Evolutionary conservation across 2,888 invertebrate genomes (phyloP).

Genomic region (Scrobipalpa atriplicella): DNA sequence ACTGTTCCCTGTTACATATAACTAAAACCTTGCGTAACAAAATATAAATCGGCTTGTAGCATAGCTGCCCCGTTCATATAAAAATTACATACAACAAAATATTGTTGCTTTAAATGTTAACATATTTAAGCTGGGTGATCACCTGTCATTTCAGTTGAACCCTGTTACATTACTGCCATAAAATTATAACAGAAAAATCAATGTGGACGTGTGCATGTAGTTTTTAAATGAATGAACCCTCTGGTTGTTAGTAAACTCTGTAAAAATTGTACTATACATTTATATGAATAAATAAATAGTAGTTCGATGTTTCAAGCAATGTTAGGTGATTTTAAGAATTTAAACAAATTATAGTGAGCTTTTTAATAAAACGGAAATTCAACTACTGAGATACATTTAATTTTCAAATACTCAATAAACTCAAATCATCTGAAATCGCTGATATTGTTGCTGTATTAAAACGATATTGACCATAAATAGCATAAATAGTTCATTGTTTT

Average conservation of each 20-base stretch:
- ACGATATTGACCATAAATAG: too few species aligned
- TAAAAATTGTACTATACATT: conserved; percentile 51
- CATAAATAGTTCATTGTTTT: too few species aligned
- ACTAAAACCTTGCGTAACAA: conserved; percentile 25
- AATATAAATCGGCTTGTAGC: conserved; percentile 45
- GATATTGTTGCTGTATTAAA: too few species aligned
- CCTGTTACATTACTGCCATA: background rate
- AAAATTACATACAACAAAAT: conserved; percentile 1
- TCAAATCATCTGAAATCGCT: too few species aligned
- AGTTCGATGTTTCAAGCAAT: conserved; percentile 64
- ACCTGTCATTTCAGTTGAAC: background rate
- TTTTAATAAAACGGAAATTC: conserved; percentile 50
- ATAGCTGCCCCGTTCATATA: conserved; percentile 38
- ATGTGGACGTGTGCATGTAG: background rate
- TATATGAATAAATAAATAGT: conserved; percentile 40
- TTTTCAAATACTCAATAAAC: too few species aligned
- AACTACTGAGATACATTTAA: conserved; percentile 41
- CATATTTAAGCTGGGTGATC: background rate
- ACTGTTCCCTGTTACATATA: conserved; percentile 40
- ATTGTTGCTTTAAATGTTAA: background rate
- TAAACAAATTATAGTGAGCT: conserved; percentile 51
- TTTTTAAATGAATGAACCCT: conserved; percentile 41
- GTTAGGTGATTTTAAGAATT: conserved; percentile 54
- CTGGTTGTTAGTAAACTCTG: conserved; percentile 47
- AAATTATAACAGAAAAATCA: too few species aligned